Base-by-base conservation (phyloP, 1,140 invertebrate genomes). In the Pseudoatta argentina region DNA sequence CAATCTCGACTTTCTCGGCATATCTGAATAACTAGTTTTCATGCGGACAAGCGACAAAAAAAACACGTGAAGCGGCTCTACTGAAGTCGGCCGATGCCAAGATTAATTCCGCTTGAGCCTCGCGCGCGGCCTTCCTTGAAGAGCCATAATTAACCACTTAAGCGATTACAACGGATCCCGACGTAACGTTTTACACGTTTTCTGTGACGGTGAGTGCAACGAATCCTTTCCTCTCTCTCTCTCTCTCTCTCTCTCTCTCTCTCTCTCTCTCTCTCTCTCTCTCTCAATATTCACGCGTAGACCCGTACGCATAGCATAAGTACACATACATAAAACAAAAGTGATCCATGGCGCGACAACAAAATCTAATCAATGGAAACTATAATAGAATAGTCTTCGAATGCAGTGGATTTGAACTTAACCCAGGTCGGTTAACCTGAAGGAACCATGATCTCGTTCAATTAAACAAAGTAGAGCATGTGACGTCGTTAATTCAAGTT, bases 91-190 rank as follows among this genome's bases (percentile, higher is more conserved):
- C 93, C 91, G 93, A 93, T 92, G 92, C 89, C 89, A 92, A 92
- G 92, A 93, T 92, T 93, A 93, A 93, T 93, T 92, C 89, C 87
- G 90, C 79, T 85, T 89, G 71, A 81, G 85, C 64, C 81, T 89
- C 87, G 91, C 91, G 91, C 89, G 90, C 87, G 91, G 92, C 87
- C 88, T 90, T 93, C 90, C 90, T 92, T 91, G 89, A 90, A 93
- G 92, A 91, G 89, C 90, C 90, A 91, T 93, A 93, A 93, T 93
- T 93, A 93, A 93, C 92, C 92, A 93, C 92, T 93, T 93, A 93
- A 93, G 91, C 92, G 92, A 93, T 93, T 93, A 92, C 91, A 92
- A 93, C 90, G 91, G 89, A 90, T 92, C 91, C 85, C 89, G 91
- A 92, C 89, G 91, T 92, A 90, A 91, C 78, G 86, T 86, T 91